phyloP scores from a whole-genome alignment of 2,113 vertebrate genomes.

The Seriola rivoliana region DNA sequence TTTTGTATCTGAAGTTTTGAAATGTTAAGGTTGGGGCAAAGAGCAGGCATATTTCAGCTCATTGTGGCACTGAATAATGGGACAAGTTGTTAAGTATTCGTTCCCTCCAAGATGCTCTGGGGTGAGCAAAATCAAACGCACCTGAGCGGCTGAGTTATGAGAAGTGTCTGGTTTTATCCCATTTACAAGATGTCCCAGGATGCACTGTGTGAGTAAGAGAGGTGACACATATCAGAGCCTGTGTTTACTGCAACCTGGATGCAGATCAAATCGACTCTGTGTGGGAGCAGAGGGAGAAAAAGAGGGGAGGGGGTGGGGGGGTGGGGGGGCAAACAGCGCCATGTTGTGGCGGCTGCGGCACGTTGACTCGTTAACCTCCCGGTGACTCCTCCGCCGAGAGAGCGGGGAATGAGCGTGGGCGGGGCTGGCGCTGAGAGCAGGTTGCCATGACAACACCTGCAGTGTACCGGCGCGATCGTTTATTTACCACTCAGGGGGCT shows the following conservation, averaged over 20 bases:
- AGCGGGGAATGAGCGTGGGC: conserved; percentile 60
- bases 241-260: conserved; percentile 58
- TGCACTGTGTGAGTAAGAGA: background rate
- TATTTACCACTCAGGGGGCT: conserved; percentile 88
- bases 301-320: background rate
- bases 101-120: background rate
- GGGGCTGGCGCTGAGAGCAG: conserved; percentile 69
- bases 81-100: conserved; percentile 39
- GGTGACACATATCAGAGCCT: conserved; percentile 32
- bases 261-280: conserved; percentile 37
- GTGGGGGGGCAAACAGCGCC: conserved; percentile 73
- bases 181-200: conserved; percentile 27
- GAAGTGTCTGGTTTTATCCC: conserved; percentile 29
- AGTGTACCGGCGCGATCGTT: conserved; percentile 86
- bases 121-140: background rate
- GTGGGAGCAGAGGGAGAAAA: background rate
- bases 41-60: conserved; percentile 1
- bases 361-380: conserved; percentile 83
- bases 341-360: conserved; percentile 60
- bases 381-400: conserved; percentile 81
- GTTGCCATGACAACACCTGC: conserved; percentile 87
- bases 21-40: background rate
- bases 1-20: conserved; percentile 9
- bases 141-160: conserved; percentile 1
- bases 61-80: background rate